Evolutionary conservation across 2,888 invertebrate species (phyloP).

Genomic region (Philereme vetulata): DNA sequence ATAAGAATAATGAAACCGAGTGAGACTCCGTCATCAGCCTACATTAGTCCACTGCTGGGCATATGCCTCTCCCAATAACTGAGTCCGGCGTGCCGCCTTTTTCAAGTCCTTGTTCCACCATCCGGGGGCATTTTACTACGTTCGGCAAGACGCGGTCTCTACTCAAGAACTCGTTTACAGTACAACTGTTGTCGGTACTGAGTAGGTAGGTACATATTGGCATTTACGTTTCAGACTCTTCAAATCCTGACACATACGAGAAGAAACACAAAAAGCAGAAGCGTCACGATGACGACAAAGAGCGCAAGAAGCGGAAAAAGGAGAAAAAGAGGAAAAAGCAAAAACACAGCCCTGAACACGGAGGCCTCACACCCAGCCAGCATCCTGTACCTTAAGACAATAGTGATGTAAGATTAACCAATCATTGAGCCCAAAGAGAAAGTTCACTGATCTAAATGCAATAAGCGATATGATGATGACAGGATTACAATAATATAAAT

Average conservation of each 20-base stretch:
- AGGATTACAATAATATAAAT: not conserved
- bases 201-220: conserved; percentile 1
- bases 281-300: conserved; percentile 96
- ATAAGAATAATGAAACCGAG: too few species aligned
- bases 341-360: conserved; percentile 95
- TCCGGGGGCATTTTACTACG: too few species aligned
- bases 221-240: conserved; percentile 74
- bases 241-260: conserved; percentile 92
- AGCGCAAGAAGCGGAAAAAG: conserved; percentile 96
- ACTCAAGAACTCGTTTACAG: too few species aligned
- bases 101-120: too few species aligned
- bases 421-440: conserved; percentile 63
- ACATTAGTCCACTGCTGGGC: too few species aligned
- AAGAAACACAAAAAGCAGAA: conserved; percentile 98
- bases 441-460: conserved; percentile 24
- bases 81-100: too few species aligned
- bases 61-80: too few species aligned
- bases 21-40: too few species aligned
- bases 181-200: too few species aligned
- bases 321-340: conserved; percentile 98
- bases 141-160: too few species aligned
- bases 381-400: conserved; percentile 63
- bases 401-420: conserved; percentile 28
- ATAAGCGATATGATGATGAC: not conserved
- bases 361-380: conserved; percentile 83